Evolutionary conservation across 2,797 vertebrate genomes (phyloP).

Genomic region (Enteromius trimaculatus): DNA sequence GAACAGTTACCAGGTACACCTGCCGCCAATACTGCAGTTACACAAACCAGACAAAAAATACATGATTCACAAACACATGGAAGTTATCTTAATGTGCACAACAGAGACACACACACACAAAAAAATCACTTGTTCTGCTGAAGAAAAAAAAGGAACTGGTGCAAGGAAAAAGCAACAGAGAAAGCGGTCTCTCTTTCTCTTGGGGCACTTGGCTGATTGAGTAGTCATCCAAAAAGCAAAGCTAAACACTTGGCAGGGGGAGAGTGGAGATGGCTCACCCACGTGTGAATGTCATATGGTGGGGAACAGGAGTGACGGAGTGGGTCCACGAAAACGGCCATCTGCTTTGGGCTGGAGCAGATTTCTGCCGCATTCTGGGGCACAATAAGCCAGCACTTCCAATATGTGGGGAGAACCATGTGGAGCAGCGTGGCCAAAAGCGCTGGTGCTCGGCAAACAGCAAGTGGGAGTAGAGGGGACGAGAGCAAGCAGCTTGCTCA

Average conservation of each 20-base stretch:
- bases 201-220: constrained; percentile 74
- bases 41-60: constrained; percentile 17
- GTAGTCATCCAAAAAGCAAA: constrained; percentile 75
- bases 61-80: neutral
- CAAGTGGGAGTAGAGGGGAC: constrained; percentile 56
- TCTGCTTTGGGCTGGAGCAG: constrained; percentile 82
- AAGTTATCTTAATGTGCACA: neutral
- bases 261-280: constrained; percentile 73
- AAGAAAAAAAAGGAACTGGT: neutral
- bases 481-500: constrained; percentile 58
- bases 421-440: constrained; percentile 57
- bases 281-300: constrained; percentile 83
- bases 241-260: constrained; percentile 75
- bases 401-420: constrained; percentile 72
- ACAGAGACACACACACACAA: constrained; percentile 35
- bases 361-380: constrained; percentile 80
- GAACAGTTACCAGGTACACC: constrained; percentile 91
- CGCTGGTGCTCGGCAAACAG: constrained; percentile 55
- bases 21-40: constrained; percentile 91
- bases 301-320: constrained; percentile 76
- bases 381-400: constrained; percentile 78
- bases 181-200: constrained; percentile 61
- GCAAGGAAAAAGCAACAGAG: constrained; percentile 27
- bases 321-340: constrained; percentile 77
- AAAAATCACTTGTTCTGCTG: constrained; percentile 29